Conservation (phyloP, 1,140 invertebrate genomes). For the Camponotus pennsylvanicus region DNA sequence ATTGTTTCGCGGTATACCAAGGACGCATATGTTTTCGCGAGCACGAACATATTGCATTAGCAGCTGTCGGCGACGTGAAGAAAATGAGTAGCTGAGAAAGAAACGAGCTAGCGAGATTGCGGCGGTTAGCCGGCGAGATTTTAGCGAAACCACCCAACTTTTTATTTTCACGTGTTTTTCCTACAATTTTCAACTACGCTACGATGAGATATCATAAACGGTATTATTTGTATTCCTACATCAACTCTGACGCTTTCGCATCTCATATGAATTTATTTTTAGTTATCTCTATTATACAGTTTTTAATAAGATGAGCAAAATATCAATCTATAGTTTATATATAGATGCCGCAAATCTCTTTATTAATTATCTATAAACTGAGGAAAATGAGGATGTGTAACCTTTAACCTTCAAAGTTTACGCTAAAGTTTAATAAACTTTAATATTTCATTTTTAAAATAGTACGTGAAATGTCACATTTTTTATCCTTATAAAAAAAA, state of each 20-base stretch:
- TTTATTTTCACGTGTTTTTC: constrained; percentile 14
- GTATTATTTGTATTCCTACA: background rate
- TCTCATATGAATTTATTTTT: background rate
- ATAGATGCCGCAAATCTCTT: background rate
- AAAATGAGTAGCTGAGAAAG: constrained; percentile 56
- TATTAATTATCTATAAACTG: background rate
- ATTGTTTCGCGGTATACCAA: constrained; percentile 44
- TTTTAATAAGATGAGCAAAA: background rate
- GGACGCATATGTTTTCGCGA: constrained; percentile 53
- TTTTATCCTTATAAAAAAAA: background rate
- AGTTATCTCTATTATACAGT: background rate
- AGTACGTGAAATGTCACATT: background rate
- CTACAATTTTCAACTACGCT: background rate
- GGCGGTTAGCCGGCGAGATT: constrained; percentile 40
- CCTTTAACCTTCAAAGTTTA: background rate
- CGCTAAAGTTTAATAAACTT: background rate
- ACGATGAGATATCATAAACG: background rate
- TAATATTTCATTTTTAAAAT: background rate
- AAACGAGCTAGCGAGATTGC: constrained; percentile 45
- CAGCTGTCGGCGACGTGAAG: constrained; percentile 61
- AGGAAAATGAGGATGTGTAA: background rate
- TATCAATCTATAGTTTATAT: background rate
- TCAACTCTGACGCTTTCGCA: background rate
- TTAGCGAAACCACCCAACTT: constrained; percentile 40
- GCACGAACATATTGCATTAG: constrained; percentile 59